Conservation (phyloP, 2,888 invertebrate genomes). For the Nymphalis polychloros region DNA sequence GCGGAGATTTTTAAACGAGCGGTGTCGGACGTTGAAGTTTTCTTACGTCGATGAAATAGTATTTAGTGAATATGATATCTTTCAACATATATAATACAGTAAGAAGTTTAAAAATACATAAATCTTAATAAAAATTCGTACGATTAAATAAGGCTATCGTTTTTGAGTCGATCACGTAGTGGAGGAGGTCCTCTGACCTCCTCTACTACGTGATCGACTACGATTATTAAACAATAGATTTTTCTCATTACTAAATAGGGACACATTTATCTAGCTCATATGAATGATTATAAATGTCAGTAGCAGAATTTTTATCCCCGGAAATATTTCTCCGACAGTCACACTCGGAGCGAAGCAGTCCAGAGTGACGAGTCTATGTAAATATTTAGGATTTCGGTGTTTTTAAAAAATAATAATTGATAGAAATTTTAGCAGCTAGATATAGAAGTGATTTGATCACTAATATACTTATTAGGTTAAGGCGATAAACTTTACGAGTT, state of each 20-base stretch:
- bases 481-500: conserved; percentile 13
- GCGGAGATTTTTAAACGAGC: neutral
- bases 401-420: conserved; percentile 27
- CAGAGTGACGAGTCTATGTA: conserved; percentile 25
- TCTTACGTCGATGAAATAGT: neutral
- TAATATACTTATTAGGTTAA: conserved; percentile 29
- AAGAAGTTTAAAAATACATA: conserved; percentile 5
- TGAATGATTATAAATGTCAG: conserved; percentile 29
- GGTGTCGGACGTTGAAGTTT: conserved; percentile 1
- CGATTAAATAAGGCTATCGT: conserved; percentile 9
- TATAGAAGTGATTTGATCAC: conserved; percentile 37
- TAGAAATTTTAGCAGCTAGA: conserved; percentile 38
- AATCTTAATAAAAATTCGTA: conserved; percentile 8
- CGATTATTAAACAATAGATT: conserved; percentile 14
- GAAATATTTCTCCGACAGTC: conserved; percentile 14
- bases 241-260: conserved; percentile 19
- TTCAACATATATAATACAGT: conserved; percentile 5
- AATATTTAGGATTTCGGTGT: conserved; percentile 28
- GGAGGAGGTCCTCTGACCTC: neutral
- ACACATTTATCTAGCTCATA: conserved; percentile 16
- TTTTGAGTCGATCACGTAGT: neutral
- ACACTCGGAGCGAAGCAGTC: conserved; percentile 24
- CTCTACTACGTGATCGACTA: neutral
- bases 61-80: conserved; percentile 5
- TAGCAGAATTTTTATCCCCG: conserved; percentile 21